Base-by-base conservation (phyloP, 2,888 invertebrate genomes). In the Tridacna gigas region DNA sequence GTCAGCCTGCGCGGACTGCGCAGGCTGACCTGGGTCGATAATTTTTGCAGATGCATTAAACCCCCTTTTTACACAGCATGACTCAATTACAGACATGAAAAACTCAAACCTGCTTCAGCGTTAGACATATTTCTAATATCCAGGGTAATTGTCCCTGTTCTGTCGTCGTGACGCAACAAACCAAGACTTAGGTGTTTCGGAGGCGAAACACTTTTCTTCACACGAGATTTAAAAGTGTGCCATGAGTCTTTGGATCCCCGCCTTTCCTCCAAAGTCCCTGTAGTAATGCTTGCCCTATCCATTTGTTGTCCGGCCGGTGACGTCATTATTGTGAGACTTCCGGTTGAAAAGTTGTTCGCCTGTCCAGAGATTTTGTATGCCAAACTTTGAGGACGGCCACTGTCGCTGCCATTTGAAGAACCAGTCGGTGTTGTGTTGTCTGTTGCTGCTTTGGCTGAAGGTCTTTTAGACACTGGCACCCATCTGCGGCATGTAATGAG, bases 401-500 rank as follows among this genome's bases (percentile, higher is more conserved):
- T 77, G 60, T 90, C 90, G 71, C 90, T 90, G 13, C 84, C 89
- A 74, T 89, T 89, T 13, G 89, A 89, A 22, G 89, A 88, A 11
- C 84, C 86, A 7, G 86, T 86, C 20, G 86, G 87, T n/a, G 89
- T 87, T 0, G 82, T 86, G 0, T 69, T 77, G 37, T 82, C 88
- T 13, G 79, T 80, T 45, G 81, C 37, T 37, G 37, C 37, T 37
- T 83, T 66, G 9, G 86, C 82, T 11, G 88, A 86, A 47, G 86
- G 87, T 37, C 89, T 77, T 37, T 88, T 88, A 45, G 82, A 84
- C 22, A 90, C 84, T 18, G 90, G 90, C 12, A 90, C 90, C 90
- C 90, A 90, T 15, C 90, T 90, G 84, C 5, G 20, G 37, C 37
- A 37, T 37, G 7, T 2, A 37, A 37, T n/a, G 37, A 37, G 37